Conservation (phyloP, 2,888 invertebrate genomes). For the Suillia variegata region DNA sequence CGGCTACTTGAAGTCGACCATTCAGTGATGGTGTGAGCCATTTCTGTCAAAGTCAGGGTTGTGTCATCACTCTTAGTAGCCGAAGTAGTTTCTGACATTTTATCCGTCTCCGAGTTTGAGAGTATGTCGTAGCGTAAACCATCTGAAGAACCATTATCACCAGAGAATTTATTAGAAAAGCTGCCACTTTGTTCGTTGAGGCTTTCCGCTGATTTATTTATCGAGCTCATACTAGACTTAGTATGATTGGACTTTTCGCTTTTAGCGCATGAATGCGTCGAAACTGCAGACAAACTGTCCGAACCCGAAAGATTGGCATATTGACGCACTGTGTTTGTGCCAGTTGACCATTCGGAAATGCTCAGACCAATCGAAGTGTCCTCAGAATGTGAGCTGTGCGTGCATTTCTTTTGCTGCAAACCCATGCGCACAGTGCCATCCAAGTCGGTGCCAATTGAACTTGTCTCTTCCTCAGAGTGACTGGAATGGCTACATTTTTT, state of each 20-base stretch:
- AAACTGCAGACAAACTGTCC: conserved; percentile 66
- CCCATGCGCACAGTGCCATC: conserved; percentile 84
- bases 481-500: conserved; percentile 73
- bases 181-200: conserved; percentile 59
- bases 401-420: conserved; percentile 79
- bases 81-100: conserved; percentile 69
- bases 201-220: conserved; percentile 66
- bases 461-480: conserved; percentile 76
- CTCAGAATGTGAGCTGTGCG: conserved; percentile 83
- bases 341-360: conserved; percentile 87
- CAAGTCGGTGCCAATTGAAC: conserved; percentile 77
- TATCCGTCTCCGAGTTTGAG: conserved; percentile 68
- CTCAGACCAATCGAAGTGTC: conserved; percentile 86
- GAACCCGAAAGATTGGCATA: conserved; percentile 77
- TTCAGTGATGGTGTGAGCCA: conserved; percentile 80
- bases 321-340: conserved; percentile 82
- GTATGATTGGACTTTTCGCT: conserved; percentile 68
- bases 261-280: conserved; percentile 66
- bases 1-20: conserved; percentile 84
- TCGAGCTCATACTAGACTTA: conserved; percentile 66
- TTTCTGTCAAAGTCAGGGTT: conserved; percentile 70
- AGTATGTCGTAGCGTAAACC: conserved; percentile 66
- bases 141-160: conserved; percentile 60
- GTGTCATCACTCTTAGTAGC: conserved; percentile 83
- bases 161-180: conserved; percentile 58